Conservation (phyloP, 2,113 vertebrate genomes). For the Chionomys nivalis region DNA sequence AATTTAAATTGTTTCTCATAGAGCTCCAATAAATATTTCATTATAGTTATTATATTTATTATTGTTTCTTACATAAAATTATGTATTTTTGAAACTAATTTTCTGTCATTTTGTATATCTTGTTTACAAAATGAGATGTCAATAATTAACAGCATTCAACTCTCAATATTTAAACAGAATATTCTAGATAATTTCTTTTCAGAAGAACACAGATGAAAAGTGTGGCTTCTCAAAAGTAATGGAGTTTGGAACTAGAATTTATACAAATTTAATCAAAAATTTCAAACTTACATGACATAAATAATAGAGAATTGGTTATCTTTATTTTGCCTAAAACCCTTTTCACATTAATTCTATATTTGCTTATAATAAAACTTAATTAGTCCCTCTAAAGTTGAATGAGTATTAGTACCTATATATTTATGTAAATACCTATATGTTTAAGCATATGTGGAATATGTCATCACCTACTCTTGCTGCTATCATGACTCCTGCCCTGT, state of each 20-base stretch:
- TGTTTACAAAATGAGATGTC: background rate
- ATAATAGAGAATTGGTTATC: background rate
- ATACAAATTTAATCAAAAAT: background rate
- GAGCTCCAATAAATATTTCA: background rate
- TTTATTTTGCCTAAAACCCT: background rate
- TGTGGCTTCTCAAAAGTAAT: background rate
- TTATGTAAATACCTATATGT: background rate
- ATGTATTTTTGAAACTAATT: background rate
- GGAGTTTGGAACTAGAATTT: background rate
- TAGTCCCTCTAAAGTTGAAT: background rate
- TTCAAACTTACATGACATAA: background rate
- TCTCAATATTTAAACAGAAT: background rate
- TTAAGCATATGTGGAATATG: background rate
- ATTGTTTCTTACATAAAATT: background rate
- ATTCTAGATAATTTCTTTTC: background rate
- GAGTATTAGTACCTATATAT: background rate
- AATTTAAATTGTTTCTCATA: background rate
- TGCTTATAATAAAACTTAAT: background rate
- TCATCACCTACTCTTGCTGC: background rate
- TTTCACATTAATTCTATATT: background rate
- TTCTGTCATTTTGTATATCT: background rate
- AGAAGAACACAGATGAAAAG: background rate
- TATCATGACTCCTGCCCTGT: background rate
- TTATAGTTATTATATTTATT: background rate
- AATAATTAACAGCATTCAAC: background rate